A percentile compares a stretch with the other conserved stretches of the same genome.
Evolutionary conservation across 2,797 vertebrate genomes (phyloP).

Genomic region (Sebastolobus alascanus): DNA sequence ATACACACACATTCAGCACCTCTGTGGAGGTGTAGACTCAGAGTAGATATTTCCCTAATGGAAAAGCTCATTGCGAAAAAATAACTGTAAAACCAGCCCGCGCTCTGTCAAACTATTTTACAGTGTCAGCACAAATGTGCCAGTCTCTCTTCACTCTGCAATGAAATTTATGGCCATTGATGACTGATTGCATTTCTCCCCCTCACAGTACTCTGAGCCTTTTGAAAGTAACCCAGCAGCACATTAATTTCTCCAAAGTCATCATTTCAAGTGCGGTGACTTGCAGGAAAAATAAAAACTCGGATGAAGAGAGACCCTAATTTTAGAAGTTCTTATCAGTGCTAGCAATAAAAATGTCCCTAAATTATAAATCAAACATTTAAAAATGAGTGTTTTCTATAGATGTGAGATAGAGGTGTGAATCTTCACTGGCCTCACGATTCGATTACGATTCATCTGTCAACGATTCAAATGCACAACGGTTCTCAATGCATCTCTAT

Average conservation of each 20-base stretch:
- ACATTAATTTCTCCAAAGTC: conserved; percentile 78
- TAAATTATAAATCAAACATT: conserved; percentile 34
- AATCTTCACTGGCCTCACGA: not conserved
- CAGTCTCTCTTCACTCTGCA: conserved; percentile 70
- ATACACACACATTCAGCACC: conserved; percentile 30
- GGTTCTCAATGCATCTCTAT: not conserved
- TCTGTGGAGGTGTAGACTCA: conserved; percentile 26
- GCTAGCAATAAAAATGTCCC: conserved; percentile 40
- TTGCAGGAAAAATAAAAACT: conserved; percentile 75
- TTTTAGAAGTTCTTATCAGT: conserved; percentile 67
- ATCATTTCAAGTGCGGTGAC: conserved; percentile 77
- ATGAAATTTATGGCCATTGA: conserved; percentile 79
- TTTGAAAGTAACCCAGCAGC: conserved; percentile 80
- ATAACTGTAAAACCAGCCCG: conserved; percentile 76
- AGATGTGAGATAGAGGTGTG: not conserved
- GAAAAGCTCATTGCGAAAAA: conserved; percentile 80
- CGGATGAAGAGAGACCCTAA: conserved; percentile 65
- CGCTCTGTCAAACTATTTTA: conserved; percentile 79
- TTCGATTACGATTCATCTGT: not conserved
- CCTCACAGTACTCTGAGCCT: conserved; percentile 65
- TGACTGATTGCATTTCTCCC: conserved; percentile 82
- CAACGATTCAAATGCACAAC: not conserved
- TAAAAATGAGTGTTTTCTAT: conserved; percentile 10
- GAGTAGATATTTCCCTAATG: conserved; percentile 78
- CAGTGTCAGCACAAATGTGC: conserved; percentile 80